Evolutionary conservation across 1,140 invertebrate genomes (phyloP), one percentile per base, ranked within the genome.

Genomic region (Meloidogyne exigua): DNA sequence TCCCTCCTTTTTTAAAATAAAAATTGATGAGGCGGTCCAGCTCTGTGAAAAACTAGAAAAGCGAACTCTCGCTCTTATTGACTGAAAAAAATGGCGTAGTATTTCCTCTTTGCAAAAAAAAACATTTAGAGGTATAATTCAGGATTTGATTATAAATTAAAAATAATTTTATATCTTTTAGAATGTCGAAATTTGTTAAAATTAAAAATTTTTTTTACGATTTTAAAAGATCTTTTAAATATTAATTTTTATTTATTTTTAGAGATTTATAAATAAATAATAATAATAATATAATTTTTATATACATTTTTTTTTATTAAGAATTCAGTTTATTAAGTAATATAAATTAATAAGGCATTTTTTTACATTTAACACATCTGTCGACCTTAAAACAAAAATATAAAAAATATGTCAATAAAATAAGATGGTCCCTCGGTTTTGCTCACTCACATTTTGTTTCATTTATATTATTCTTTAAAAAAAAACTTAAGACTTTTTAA

Each of bases 21-120:
- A 57, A 57, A n/a, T 57, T 57, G 3, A 39, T 39, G 49, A 57
- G 49, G 49, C 49, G 49, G 49, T 57, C 49, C 49, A n/a, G 49
- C 49, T 57, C 18, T 57, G n/a, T 57, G 49, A 57, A 57, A 57
- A 57, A 57, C n/a, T 18, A 57, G 49, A n/a, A n/a, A 57, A 12
- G 49, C 49, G 49, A 57, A 57, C 49, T 57, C 49, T 57, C 49
- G 49, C 49, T 57, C 49, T 57, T 57, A 57, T 57, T 57, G 49
- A 57, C 18, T 57, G 49, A 57, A 57, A 57, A n/a, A 49, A 57
- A 57, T 57, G n/a, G 49, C 49, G 49, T 57, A 57, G 49, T 57
- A 57, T 57, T 57, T 57, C 49, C 49, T 57, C 18, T 57, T 12
- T 32, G 2, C 2, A 2, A 32, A 12, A 57, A 57, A 57, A 57